phyloP scores from a whole-genome alignment of 1,140 invertebrate species.

The Idris sp. region DNA sequence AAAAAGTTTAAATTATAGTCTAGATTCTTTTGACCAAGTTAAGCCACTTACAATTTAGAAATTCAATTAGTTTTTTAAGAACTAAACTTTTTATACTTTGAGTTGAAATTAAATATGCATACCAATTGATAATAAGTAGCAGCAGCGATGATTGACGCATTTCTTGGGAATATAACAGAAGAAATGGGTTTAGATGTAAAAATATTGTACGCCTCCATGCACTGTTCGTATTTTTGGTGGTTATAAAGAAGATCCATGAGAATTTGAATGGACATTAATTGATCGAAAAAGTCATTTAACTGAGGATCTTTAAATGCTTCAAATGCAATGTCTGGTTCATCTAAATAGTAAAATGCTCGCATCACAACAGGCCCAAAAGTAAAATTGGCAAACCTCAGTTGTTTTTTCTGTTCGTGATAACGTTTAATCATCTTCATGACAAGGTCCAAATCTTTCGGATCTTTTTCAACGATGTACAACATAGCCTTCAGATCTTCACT shows the following conservation, averaged over 20 bases:
- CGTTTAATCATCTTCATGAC: conserved; percentile 83
- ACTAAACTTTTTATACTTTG: too few species aligned
- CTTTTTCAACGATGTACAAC: conserved; percentile 82
- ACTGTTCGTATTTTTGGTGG: conserved; percentile 84
- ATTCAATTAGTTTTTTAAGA: too few species aligned
- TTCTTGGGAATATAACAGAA: conserved; percentile 83
- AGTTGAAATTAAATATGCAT: conserved; percentile 49
- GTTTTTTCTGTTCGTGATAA: conserved; percentile 85
- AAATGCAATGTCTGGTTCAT: conserved; percentile 84
- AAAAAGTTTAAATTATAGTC: too few species aligned
- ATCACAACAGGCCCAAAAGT: conserved; percentile 91
- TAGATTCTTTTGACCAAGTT: too few species aligned
- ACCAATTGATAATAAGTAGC: conserved; percentile 89
- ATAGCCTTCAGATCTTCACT: conserved; percentile 92
- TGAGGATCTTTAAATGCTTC: conserved; percentile 82
- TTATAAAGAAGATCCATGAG: conserved; percentile 86
- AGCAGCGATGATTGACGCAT: conserved; percentile 81
- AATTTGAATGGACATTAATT: conserved; percentile 83
- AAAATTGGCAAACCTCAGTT: conserved; percentile 86
- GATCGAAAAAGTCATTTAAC: conserved; percentile 84
- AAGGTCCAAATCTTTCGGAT: conserved; percentile 82
- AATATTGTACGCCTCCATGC: conserved; percentile 82
- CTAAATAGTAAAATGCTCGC: conserved; percentile 85
- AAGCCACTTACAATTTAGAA: too few species aligned
- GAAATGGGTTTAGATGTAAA: conserved; percentile 78